These are phyloP conservation scores for Pocota personata DNA, from an alignment of 2,888 invertebrate species.

Conservation along the genomic window DNA sequence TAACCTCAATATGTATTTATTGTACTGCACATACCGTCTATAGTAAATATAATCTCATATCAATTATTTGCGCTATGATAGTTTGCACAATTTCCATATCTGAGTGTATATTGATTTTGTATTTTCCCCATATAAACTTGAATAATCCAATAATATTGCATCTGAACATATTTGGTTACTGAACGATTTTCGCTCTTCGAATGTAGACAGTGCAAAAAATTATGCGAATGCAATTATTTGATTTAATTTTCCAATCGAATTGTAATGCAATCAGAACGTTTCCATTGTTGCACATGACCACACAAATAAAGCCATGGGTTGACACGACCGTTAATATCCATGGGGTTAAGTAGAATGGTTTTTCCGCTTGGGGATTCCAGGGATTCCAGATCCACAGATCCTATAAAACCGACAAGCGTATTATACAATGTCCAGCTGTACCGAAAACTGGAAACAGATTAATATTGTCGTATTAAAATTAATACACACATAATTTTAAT, in stretches of 20 bases:
- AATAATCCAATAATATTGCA: constrained; percentile 16
- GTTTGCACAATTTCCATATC: neutral
- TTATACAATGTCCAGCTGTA: neutral
- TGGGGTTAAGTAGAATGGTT: neutral
- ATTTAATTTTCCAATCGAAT: constrained; percentile 54
- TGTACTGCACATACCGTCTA: neutral
- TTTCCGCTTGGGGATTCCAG: neutral
- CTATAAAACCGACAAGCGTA: neutral
- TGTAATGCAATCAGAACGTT: constrained; percentile 21
- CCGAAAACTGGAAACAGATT: no score
- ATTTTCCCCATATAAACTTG: constrained; percentile 11
- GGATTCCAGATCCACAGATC: neutral
- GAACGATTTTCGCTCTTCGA: constrained; percentile 10
- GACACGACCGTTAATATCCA: neutral
- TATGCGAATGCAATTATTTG: constrained; percentile 48
- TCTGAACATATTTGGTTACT: constrained; percentile 38
- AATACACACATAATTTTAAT: no score
- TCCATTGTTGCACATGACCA: constrained; percentile 25
- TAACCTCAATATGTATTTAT: neutral
- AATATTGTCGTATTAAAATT: no score
- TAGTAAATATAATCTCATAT: constrained; percentile 32
- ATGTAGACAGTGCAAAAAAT: neutral
- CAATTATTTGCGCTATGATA: constrained; percentile 19
- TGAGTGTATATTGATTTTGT: constrained; percentile 15
- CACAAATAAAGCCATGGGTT: constrained; percentile 1